Percentiles rank a stretch among this genome's conserved stretches.
These are phyloP conservation scores for Pandemis cinnamomeana DNA, from an alignment of 2,888 invertebrate species.

Conservation along the genomic window DNA sequence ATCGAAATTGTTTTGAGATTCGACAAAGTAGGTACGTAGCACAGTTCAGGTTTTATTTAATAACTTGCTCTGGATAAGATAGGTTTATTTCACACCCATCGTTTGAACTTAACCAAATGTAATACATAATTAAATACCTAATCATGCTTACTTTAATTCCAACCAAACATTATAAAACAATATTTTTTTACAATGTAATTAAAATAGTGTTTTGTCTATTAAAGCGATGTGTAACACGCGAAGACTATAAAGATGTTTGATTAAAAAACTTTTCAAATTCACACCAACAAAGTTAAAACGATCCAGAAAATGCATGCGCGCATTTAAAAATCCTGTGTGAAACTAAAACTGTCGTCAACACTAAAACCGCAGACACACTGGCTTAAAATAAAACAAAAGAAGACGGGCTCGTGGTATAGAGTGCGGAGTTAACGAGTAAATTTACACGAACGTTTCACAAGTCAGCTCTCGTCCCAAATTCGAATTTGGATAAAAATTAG, in stretches of 20 bases:
- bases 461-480: conserved; percentile 49
- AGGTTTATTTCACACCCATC: neutral
- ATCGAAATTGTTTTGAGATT: conserved; percentile 13
- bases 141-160: too few relatives aligned
- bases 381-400: conserved; percentile 36
- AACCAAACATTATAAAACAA: too few relatives aligned
- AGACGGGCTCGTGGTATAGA: conserved; percentile 10
- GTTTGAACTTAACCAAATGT: neutral
- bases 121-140: too few relatives aligned
- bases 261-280: conserved; percentile 38
- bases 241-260: conserved; percentile 34
- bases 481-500: conserved; percentile 58
- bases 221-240: conserved; percentile 28
- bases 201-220: conserved; percentile 4
- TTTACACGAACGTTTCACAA: conserved; percentile 47
- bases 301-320: conserved; percentile 27
- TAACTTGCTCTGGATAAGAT: neutral
- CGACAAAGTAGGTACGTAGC: conserved; percentile 6
- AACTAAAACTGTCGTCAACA: conserved; percentile 40
- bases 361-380: conserved; percentile 34
- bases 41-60: conserved; percentile 2
- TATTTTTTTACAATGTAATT: neutral
- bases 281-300: conserved; percentile 36
- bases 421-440: conserved; percentile 30
- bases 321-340: conserved; percentile 36